Evolutionary conservation across 2,888 invertebrate species (phyloP).

Genomic region (Drosophila cracens): DNA sequence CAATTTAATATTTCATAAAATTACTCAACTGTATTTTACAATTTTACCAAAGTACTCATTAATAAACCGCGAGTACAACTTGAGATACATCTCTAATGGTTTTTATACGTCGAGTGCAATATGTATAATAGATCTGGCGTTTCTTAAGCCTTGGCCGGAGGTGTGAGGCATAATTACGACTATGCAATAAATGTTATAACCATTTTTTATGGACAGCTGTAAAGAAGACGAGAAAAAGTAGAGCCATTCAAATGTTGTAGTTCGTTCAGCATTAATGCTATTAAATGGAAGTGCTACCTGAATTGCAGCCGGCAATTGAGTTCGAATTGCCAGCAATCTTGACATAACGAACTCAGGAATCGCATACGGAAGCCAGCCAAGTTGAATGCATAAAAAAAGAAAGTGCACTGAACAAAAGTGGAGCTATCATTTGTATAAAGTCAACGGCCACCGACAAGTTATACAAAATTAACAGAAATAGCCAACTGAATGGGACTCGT

Average conservation of each 20-base stretch:
- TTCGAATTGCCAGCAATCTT: constrained; percentile 24
- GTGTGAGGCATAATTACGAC: constrained; percentile 6
- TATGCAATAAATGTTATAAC: constrained; percentile 19
- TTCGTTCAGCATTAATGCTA: constrained; percentile 29
- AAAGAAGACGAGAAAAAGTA: constrained; percentile 3
- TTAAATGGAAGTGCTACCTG: constrained; percentile 14
- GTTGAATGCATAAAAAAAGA: constrained; percentile 22
- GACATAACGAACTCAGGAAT: constrained; percentile 39
- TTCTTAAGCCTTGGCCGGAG: neutral
- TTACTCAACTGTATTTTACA: neutral
- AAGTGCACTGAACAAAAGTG: constrained; percentile 40
- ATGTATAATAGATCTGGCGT: constrained; percentile 5
- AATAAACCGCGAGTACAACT: neutral
- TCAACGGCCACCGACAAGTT: constrained; percentile 16
- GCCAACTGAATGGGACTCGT: constrained; percentile 5
- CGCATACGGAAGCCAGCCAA: constrained; percentile 41
- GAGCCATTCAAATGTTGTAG: constrained; percentile 17
- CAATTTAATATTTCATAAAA: neutral
- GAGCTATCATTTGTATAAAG: constrained; percentile 23
- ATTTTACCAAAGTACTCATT: neutral
- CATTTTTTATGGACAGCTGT: constrained; percentile 10
- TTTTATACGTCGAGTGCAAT: neutral
- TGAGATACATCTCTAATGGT: neutral
- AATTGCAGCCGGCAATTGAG: constrained; percentile 9
- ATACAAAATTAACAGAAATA: constrained; percentile 3